phyloP scores from a whole-genome alignment of 2,888 invertebrate species.

The Tipula vernalis region DNA sequence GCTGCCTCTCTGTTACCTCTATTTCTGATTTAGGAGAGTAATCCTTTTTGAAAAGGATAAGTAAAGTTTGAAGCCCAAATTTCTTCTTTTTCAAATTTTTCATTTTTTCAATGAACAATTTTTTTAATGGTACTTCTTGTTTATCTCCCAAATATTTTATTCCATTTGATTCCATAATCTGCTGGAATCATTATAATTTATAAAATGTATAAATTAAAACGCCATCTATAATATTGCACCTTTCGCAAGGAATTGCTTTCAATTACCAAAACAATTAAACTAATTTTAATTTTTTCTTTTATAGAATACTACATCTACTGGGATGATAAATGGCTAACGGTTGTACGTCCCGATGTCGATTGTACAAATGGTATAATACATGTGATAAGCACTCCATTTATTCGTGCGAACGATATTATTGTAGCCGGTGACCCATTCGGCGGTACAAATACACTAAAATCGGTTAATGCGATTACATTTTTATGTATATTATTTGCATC shows the following conservation, averaged over 20 bases:
- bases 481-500: not conserved
- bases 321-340: conserved; percentile 71
- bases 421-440: not conserved
- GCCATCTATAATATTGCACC: no score
- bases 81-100: no score
- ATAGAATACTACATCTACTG: conserved; percentile 74
- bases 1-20: no score
- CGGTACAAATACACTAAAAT: not conserved
- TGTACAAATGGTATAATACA: conserved; percentile 95
- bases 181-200: no score
- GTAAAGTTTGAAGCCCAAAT: no score
- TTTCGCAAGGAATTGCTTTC: not conserved
- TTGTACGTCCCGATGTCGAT: conserved; percentile 83
- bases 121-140: no score
- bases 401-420: conserved; percentile 25
- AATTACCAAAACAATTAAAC: not conserved
- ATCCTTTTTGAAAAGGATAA: no score
- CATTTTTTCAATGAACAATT: no score
- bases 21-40: no score
- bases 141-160: no score
- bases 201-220: no score
- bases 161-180: no score
- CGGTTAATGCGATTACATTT: not conserved
- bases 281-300: conserved; percentile 21
- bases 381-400: conserved; percentile 79